Conservation (phyloP, 2,797 vertebrate species). For the Lithobates pipiens region DNA sequence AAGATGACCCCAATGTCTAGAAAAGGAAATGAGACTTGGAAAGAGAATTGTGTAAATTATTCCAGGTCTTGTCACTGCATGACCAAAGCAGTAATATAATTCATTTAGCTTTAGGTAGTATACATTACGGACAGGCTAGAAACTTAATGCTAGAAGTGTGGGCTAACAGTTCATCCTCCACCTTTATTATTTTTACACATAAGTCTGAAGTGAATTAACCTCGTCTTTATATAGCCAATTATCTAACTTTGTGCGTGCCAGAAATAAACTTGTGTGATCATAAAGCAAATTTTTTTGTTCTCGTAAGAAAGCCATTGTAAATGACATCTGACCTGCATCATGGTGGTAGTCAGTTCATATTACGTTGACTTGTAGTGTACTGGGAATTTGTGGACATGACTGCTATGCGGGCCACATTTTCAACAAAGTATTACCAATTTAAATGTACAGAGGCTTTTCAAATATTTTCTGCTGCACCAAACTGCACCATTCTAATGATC, state of each 20-base stretch:
- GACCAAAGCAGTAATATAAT: neutral
- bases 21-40: conserved; percentile 35
- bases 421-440: neutral
- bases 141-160: neutral
- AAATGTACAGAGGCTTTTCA: neutral
- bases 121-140: neutral
- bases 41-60: conserved; percentile 13
- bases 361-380: neutral
- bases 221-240: neutral
- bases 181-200: neutral
- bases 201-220: neutral
- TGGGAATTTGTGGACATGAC: neutral
- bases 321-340: neutral
- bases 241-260: neutral
- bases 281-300: neutral
- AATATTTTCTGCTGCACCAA: too few relatives aligned
- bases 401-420: neutral
- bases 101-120: neutral
- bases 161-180: neutral
- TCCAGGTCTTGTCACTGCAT: neutral
- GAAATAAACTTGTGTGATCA: conserved; percentile 12
- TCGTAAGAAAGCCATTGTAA: neutral
- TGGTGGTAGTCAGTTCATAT: neutral
- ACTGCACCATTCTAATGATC: too few relatives aligned
- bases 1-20: conserved; percentile 18